phyloP scores from a whole-genome alignment of 2,888 invertebrate genomes.

The Alloscopus bannaensis region DNA sequence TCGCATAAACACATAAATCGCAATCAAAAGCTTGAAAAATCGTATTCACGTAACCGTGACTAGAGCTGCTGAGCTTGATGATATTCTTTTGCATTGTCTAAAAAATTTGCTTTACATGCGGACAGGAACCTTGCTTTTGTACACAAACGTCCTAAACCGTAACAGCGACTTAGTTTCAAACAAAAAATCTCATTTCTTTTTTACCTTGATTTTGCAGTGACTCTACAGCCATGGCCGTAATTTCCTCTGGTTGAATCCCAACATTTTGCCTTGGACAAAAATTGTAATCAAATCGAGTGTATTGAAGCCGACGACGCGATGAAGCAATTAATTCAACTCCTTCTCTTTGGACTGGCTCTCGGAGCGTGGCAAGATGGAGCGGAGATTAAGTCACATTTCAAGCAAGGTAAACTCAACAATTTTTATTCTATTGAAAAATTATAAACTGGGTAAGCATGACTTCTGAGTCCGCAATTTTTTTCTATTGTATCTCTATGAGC shows the following conservation, averaged over 20 bases:
- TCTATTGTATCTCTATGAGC: too few relatives aligned
- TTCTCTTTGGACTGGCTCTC: conserved; percentile 62
- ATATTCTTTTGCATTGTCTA: not conserved
- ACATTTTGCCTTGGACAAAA: not conserved
- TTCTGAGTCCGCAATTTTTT: too few relatives aligned
- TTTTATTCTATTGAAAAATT: too few relatives aligned
- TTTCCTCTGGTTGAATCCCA: not conserved
- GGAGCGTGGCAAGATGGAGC: conserved; percentile 70
- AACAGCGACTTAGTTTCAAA: not conserved
- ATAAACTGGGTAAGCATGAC: too few relatives aligned
- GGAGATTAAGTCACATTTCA: conserved; percentile 65
- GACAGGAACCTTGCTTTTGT: not conserved
- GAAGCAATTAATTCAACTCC: conserved; percentile 49
- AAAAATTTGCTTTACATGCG: not conserved
- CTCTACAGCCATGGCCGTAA: not conserved
- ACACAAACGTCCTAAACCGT: not conserved
- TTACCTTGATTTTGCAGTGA: not conserved
- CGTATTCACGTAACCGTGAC: conserved; percentile 1
- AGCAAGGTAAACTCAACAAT: conserved; percentile 62
- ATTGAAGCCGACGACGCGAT: conserved; percentile 2
- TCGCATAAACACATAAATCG: conserved; percentile 22
- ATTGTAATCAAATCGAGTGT: conserved; percentile 9
- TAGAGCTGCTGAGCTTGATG: not conserved
- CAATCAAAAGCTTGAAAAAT: not conserved
- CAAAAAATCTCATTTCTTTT: not conserved